Base-by-base conservation (phyloP, 92 coral and sea anemone genomes). In the Diadumene lineata region DNA sequence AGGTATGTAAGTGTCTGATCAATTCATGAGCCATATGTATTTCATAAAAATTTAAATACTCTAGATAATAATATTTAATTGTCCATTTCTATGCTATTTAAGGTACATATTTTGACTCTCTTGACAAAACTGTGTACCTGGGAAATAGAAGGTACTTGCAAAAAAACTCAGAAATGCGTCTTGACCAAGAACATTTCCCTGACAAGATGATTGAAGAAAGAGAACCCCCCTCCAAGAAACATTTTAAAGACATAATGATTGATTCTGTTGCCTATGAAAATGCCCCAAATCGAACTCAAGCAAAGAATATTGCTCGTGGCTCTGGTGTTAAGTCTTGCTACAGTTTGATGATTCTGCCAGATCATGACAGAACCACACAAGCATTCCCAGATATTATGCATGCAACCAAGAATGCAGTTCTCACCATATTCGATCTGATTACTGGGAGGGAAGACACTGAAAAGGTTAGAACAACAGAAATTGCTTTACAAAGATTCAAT, bases 281-380 rank as follows among this genome's bases (percentile, higher is more conserved):
- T 31, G 85, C 84, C 18, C 79, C 68, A 43, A 84, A 84, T 63
- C 7, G 38, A 7, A 74, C 72, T 29, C 89, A 85, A 68, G n/a
- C n/a, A n/a, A n/a, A n/a, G n/a, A n/a, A n/a, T n/a, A n/a, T n/a
- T n/a, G n/a, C n/a, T n/a, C n/a, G n/a, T n/a, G n/a, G n/a, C n/a
- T n/a, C n/a, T n/a, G n/a, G n/a, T n/a, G n/a, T n/a, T n/a, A n/a
- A n/a, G n/a, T n/a, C n/a, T n/a, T n/a, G n/a, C n/a, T n/a, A n/a
- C n/a, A n/a, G n/a, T n/a, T n/a, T n/a, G n/a, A 85, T 85, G 89
- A 75, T 85, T 16, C 61, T 85, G 9, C 89, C 85, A 30, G 80
- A 63, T 60, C 72, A 58, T 63, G 79, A 85, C 73, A 61, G 82
- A 27, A 72, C 82, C 1, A 43, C 69, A 1, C 85, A 85, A 56